phyloP scores from a whole-genome alignment of 2,113 vertebrate genomes.

The Oceanodroma tethys region DNA sequence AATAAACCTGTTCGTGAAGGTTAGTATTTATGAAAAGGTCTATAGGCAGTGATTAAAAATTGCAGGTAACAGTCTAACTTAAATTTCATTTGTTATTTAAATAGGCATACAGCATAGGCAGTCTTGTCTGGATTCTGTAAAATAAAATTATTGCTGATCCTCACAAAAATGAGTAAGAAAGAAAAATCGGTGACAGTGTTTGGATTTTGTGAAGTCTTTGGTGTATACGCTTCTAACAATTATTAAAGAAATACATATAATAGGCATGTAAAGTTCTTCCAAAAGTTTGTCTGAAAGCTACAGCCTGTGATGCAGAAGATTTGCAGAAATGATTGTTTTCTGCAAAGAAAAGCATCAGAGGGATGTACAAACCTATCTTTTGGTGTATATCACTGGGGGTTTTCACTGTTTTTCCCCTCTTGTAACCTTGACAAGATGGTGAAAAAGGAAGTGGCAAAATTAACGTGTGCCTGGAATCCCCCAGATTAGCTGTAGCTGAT shows the following conservation, averaged over 20 bases:
- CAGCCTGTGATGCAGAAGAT: not conserved
- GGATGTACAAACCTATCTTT: rapidly evolving
- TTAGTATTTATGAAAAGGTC: not conserved
- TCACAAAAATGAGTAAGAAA: not conserved
- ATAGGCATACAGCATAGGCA: not conserved
- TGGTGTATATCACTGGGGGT: not conserved
- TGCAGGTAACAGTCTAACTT: not conserved
- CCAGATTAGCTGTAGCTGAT: not conserved
- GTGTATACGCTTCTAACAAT: not conserved
- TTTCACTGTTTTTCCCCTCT: not conserved
- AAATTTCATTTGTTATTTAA: not conserved
- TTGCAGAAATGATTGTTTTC: not conserved
- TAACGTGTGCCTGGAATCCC: not conserved
- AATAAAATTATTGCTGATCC: not conserved
- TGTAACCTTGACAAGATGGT: not conserved
- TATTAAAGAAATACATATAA: not conserved
- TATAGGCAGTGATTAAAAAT: not conserved
- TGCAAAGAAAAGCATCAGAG: not conserved
- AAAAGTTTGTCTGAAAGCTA: not conserved
- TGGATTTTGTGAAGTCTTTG: not conserved
- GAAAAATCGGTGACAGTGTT: not conserved
- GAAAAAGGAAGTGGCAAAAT: not conserved
- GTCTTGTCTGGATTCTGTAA: not conserved
- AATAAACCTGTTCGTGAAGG: not conserved
- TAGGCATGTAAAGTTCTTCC: not conserved